Percentiles rank a stretch among this genome's conserved stretches.
These are phyloP conservation scores for Limonius californicus DNA, from an alignment of 1,140 invertebrate genomes.

Conservation along the genomic window DNA sequence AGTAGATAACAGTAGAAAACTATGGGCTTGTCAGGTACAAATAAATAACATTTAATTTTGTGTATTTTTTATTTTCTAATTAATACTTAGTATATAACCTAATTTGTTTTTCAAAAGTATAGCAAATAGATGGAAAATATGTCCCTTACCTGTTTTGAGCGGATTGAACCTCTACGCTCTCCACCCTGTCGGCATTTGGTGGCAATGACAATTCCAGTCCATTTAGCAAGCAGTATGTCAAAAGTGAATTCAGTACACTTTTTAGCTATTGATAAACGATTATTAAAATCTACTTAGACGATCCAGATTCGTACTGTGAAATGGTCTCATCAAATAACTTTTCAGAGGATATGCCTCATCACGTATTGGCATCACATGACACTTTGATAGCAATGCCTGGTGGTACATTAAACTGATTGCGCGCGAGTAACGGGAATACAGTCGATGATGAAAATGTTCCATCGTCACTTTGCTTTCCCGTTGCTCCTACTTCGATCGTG, in stretches of 20 bases:
- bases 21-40: no score
- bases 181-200: no score
- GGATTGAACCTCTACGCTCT: no score
- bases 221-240: no score
- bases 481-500: slow-evolving; percentile 3
- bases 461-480: slow-evolving; percentile 23
- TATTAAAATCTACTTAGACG: not conserved
- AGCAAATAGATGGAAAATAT: no score
- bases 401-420: not conserved
- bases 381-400: not conserved
- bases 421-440: slow-evolving; percentile 6
- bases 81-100: no score
- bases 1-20: no score
- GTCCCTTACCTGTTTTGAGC: no score
- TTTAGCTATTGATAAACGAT: not conserved
- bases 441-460: slow-evolving; percentile 19
- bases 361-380: not conserved
- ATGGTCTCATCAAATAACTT: not conserved
- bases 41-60: no score
- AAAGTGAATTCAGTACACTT: not conserved
- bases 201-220: no score
- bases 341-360: slow-evolving; percentile 17
- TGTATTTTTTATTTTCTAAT: no score
- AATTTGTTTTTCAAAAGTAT: no score
- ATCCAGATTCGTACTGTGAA: not conserved